Conservation (phyloP, 2,888 invertebrate species). For the Laspeyria flexula region DNA sequence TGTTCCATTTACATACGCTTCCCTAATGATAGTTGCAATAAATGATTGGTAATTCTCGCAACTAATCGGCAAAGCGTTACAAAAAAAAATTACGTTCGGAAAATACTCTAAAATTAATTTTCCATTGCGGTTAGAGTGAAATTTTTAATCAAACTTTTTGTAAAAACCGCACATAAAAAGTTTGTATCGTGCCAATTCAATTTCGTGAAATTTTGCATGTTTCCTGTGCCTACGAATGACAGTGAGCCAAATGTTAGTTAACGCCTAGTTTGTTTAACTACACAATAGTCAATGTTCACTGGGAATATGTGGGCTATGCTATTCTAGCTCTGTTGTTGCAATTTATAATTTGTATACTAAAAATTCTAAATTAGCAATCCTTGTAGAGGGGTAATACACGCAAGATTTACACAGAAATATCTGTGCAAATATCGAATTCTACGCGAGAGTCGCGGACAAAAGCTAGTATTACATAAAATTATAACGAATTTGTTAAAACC, state of each 20-base stretch:
- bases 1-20: no score
- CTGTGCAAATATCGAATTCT: no score
- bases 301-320: not conserved
- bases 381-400: no score
- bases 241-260: constrained; percentile 4
- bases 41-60: no score
- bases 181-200: constrained; percentile 28
- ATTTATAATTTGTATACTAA: not conserved
- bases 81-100: no score
- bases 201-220: constrained; percentile 11
- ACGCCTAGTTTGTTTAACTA: not conserved
- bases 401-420: no score
- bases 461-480: no score
- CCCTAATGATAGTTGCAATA: no score
- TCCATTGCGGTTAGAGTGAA: constrained; percentile 1
- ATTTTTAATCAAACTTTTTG: constrained; percentile 26
- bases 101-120: not conserved
- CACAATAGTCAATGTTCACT: not conserved
- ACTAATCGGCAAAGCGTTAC: no score
- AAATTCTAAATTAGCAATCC: not conserved
- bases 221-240: constrained; percentile 8
- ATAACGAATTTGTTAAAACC: constrained; percentile 8
- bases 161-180: constrained; percentile 4
- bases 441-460: no score
- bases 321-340: no score